phyloP scores from a whole-genome alignment of 1,140 invertebrate genomes.

The Procambarus virginalis region DNA sequence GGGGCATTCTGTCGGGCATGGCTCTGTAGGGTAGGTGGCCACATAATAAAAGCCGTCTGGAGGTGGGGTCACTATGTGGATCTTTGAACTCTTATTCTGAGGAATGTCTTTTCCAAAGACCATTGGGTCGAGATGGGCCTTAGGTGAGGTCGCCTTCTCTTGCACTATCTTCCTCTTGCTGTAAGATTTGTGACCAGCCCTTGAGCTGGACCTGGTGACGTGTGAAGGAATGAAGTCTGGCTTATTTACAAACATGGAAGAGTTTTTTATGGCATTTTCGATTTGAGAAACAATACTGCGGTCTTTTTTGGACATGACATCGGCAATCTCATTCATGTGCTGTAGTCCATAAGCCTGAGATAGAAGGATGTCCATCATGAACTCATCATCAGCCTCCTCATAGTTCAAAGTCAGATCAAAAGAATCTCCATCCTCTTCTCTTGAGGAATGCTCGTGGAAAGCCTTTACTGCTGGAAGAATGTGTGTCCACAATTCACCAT shows the following conservation, averaged over 20 bases:
- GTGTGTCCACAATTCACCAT: not conserved
- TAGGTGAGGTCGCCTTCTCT: not conserved
- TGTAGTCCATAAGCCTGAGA: not conserved
- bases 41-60: constrained; percentile 37
- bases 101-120: not conserved
- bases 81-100: not conserved
- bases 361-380: not conserved
- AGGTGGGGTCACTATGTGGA: not conserved
- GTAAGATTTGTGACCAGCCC: not conserved
- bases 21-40: constrained; percentile 22
- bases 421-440: not conserved
- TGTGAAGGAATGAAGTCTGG: not conserved
- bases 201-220: not conserved
- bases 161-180: not conserved
- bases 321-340: not conserved
- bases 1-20: constrained; percentile 21
- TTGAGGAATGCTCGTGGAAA: not conserved
- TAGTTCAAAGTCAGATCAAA: not conserved
- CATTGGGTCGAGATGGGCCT: not conserved
- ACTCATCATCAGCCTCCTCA: not conserved
- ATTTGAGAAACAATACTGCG: not conserved
- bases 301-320: not conserved
- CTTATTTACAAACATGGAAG: not conserved
- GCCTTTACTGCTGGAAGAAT: not conserved
- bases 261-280: not conserved